Evolutionary conservation across 2,888 invertebrate species (phyloP).

Genomic region (Pogonocherus hispidulus): DNA sequence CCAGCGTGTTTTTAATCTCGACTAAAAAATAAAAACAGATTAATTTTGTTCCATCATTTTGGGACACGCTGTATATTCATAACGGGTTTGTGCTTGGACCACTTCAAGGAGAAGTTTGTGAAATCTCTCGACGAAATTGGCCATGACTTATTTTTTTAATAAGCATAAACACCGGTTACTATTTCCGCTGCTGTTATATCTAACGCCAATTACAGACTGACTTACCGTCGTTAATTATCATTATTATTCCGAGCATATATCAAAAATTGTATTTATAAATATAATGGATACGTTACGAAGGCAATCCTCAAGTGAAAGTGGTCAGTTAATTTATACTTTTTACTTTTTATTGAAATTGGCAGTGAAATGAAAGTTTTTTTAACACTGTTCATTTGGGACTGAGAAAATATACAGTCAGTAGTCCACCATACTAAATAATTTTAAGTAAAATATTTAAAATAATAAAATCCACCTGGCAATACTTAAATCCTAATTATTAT

Average conservation of each 20-base stretch:
- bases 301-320: not conserved
- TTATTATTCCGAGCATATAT: not conserved
- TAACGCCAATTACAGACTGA: not conserved
- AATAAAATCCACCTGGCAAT: no score
- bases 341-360: not conserved
- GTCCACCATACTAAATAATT: no score
- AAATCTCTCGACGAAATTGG: not conserved
- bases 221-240: not conserved
- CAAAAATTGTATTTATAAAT: not conserved
- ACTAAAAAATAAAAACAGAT: no score
- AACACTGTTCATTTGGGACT: no score
- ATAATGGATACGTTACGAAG: not conserved
- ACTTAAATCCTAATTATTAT: no score
- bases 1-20: no score
- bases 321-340: not conserved
- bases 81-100: no score
- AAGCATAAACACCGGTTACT: not conserved
- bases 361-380: not conserved
- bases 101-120: not conserved
- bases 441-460: no score
- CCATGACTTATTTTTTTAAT: constrained; percentile 2
- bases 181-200: not conserved
- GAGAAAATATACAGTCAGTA: no score
- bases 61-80: no score
- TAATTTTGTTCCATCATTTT: no score